phyloP scores from a whole-genome alignment of 2,888 invertebrate species.

The Drosophila pseudotakahashii region DNA sequence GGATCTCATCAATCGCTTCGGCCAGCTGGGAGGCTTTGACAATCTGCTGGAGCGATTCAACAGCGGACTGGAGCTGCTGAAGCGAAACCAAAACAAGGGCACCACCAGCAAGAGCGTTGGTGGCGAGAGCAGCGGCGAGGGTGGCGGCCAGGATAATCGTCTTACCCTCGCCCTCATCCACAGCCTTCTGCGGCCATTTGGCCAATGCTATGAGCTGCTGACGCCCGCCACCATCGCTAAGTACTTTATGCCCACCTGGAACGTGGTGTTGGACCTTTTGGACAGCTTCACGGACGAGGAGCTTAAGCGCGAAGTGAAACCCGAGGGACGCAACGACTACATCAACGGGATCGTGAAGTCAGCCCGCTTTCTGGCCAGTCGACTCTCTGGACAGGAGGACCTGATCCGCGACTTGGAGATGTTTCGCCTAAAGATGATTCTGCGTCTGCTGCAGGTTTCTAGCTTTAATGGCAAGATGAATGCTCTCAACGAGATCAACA shows the following conservation, averaged over 20 bases:
- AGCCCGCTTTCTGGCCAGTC: conserved; percentile 93
- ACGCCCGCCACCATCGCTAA: conserved; percentile 95
- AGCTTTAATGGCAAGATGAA: conserved; percentile 99
- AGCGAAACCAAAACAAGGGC: conserved; percentile 84
- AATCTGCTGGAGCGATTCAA: conserved; percentile 93
- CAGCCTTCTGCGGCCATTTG: conserved; percentile 94
- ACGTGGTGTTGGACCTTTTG: conserved; percentile 94
- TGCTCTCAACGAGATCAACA: conserved; percentile 98
- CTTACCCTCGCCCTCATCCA: conserved; percentile 91
- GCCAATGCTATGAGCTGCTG: conserved; percentile 95
- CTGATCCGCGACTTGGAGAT: conserved; percentile 92
- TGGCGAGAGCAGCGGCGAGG: conserved; percentile 40
- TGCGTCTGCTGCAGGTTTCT: conserved; percentile 96
- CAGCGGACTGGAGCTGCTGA: conserved; percentile 87
- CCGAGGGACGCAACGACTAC: conserved; percentile 97
- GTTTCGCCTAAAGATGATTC: conserved; percentile 97
- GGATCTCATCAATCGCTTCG: conserved; percentile 97
- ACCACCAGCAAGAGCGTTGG: conserved; percentile 28
- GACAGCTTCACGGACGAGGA: conserved; percentile 98
- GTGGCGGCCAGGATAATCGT: conserved; percentile 78
- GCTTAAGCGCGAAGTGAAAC: conserved; percentile 96
- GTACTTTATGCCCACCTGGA: conserved; percentile 96
- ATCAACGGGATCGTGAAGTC: conserved; percentile 97
- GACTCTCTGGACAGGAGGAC: conserved; percentile 93
- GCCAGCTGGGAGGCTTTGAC: conserved; percentile 94